Conservation (phyloP, 2,888 invertebrate species). For the Pteria penguin region DNA sequence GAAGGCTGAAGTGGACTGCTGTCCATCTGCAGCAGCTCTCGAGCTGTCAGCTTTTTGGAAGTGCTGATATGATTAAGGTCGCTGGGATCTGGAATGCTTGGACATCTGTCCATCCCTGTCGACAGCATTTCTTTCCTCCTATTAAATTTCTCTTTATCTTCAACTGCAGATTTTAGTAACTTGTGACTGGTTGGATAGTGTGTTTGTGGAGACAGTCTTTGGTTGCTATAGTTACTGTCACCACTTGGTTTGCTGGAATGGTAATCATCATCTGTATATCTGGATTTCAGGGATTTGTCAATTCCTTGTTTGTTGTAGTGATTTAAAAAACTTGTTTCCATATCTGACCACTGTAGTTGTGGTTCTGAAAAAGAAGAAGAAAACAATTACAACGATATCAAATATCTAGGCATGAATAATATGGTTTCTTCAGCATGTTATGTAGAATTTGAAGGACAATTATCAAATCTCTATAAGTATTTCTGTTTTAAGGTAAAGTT, state of each 20-base stretch:
- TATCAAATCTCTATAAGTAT: too few species aligned
- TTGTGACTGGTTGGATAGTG: background rate
- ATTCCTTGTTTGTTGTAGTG: background rate
- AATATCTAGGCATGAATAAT: too few species aligned
- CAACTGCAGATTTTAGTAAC: background rate
- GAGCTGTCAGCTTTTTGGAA: background rate
- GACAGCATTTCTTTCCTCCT: too few species aligned
- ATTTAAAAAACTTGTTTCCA: background rate
- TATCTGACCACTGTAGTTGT: background rate
- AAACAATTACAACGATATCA: too few species aligned
- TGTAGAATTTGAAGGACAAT: too few species aligned
- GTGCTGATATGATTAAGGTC: background rate
- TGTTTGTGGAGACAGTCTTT: background rate
- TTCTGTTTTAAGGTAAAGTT: too few species aligned
- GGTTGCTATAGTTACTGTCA: background rate
- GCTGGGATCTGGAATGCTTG: background rate
- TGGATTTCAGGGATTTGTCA: background rate
- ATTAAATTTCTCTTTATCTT: background rate
- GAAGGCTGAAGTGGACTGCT: background rate
- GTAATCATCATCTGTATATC: background rate
- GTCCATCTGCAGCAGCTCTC: background rate
- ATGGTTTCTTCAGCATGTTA: too few species aligned
- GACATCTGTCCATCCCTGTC: background rate
- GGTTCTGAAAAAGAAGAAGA: too few species aligned
- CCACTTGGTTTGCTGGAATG: background rate